phyloP scores from a whole-genome alignment of 2,113 vertebrate species.

The Accipiter virgatus region DNA sequence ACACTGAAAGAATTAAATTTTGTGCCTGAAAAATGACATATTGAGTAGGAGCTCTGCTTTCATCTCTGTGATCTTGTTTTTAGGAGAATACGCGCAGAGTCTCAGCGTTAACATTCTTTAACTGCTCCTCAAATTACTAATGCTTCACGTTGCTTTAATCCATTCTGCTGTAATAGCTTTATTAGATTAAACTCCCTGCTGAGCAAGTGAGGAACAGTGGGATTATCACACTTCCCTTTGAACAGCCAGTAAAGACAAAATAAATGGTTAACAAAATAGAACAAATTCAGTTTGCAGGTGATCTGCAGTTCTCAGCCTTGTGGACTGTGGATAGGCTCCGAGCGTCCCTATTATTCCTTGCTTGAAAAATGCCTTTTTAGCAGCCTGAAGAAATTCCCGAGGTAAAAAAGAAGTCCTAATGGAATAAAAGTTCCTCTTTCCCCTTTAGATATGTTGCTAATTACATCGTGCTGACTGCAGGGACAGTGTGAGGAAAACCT shows the following conservation, averaged over 20 bases:
- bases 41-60: constrained; percentile 56
- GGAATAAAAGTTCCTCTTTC: constrained; percentile 53
- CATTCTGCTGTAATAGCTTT: constrained; percentile 68
- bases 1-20: constrained; percentile 53
- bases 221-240: constrained; percentile 77
- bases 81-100: constrained; percentile 45
- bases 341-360: constrained; percentile 51
- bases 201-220: constrained; percentile 71
- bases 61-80: constrained; percentile 60
- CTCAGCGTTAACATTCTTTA: constrained; percentile 70
- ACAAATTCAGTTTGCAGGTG: constrained; percentile 72
- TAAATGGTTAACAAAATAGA: constrained; percentile 76
- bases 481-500: constrained; percentile 38
- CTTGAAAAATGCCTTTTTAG: constrained; percentile 67
- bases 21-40: constrained; percentile 62
- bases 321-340: background rate
- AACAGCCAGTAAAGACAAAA: constrained; percentile 76
- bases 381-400: constrained; percentile 64
- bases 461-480: constrained; percentile 55
- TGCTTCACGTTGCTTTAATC: constrained; percentile 77
- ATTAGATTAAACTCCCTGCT: constrained; percentile 76
- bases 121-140: constrained; percentile 72
- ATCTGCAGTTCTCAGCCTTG: constrained; percentile 14
- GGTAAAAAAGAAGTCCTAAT: constrained; percentile 58
- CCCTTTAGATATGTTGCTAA: constrained; percentile 66